These are phyloP conservation scores for Pitta sordida DNA, from an alignment of 2,113 vertebrate species.

Conservation along the genomic window DNA sequence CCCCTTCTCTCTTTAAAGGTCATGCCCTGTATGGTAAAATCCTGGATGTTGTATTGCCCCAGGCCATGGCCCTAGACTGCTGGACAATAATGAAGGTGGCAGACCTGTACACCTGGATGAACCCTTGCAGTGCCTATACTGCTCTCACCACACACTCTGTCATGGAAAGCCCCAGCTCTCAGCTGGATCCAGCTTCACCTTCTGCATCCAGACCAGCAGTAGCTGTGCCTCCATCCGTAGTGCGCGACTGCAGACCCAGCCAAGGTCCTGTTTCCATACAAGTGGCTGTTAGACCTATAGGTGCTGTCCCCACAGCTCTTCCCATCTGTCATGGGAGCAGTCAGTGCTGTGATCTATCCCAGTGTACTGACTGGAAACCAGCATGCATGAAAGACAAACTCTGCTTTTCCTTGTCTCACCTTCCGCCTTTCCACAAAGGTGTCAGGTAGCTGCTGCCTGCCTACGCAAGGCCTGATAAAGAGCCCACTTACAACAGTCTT, in stretches of 20 bases:
- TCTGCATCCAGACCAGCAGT: neutral
- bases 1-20: neutral
- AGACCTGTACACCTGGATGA: neutral
- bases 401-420: neutral
- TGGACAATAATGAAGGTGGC: neutral
- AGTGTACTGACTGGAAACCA: neutral
- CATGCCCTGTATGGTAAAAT: neutral
- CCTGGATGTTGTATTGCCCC: neutral
- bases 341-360: neutral
- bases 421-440: neutral
- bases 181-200: neutral
- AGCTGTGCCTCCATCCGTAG: neutral
- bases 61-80: neutral
- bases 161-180: neutral
- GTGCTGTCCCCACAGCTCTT: neutral
- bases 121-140: neutral
- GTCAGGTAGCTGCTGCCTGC: neutral
- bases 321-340: neutral
- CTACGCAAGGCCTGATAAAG: neutral
- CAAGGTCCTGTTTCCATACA: accelerated
- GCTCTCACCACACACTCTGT: neutral
- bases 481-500: neutral
- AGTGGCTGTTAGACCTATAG: neutral
- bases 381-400: neutral
- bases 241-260: neutral